phyloP scores from a whole-genome alignment of 2,888 invertebrate species.

The Rhimphoctona megacephalus region DNA sequence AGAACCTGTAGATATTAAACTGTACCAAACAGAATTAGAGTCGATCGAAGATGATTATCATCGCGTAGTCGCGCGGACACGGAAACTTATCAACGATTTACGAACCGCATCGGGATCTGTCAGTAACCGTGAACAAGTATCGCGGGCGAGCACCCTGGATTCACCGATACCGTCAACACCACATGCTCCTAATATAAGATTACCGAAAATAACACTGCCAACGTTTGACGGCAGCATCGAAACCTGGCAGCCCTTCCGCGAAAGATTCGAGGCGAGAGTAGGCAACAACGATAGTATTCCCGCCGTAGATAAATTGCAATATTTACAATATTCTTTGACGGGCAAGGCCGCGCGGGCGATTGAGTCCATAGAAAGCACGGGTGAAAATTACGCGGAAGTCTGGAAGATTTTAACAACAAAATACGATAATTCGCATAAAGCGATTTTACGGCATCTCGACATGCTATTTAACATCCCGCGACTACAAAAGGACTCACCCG shows the following conservation, averaged over 20 bases:
- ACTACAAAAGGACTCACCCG: constrained; percentile 29
- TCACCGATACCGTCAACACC: no score
- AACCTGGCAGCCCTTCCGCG: constrained; percentile 1
- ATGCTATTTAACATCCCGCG: constrained; percentile 32
- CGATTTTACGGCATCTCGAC: constrained; percentile 62
- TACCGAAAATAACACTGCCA: constrained; percentile 2
- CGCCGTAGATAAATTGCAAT: constrained; percentile 64
- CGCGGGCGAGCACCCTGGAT: no score
- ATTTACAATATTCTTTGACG: constrained; percentile 64
- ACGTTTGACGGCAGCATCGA: constrained; percentile 12
- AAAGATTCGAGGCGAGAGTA: not conserved
- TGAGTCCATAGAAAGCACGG: constrained; percentile 60
- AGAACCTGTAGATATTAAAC: no score
- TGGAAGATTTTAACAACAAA: constrained; percentile 66
- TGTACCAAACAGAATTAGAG: no score
- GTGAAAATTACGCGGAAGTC: constrained; percentile 68
- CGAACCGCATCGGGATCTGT: no score
- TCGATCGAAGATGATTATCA: no score
- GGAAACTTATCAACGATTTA: no score
- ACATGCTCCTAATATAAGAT: not conserved
- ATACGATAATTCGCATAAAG: constrained; percentile 64
- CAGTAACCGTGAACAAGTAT: no score
- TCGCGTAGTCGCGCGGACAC: no score
- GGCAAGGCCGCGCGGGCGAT: constrained; percentile 69
- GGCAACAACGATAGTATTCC: not conserved